A percentile compares a stretch with the other conserved stretches of the same genome.
Conservation (phyloP, 2,888 invertebrate genomes). For the Hydraecia micacea region DNA sequence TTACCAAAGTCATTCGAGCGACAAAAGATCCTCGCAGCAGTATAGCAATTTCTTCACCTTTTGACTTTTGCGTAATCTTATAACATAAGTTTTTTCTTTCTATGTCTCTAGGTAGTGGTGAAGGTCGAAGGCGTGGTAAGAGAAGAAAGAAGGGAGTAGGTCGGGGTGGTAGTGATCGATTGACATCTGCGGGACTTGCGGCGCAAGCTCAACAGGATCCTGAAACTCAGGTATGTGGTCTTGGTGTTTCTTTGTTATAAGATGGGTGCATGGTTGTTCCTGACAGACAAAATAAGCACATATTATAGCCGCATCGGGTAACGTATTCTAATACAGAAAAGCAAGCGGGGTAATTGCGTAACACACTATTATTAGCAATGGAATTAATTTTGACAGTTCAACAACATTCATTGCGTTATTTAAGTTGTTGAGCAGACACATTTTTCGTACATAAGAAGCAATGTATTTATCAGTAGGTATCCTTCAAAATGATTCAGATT, state of each 20-base stretch:
- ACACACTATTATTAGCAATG: too few species aligned
- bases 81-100: background rate
- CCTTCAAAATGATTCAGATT: too few species aligned
- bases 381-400: too few species aligned
- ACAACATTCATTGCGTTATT: too few species aligned
- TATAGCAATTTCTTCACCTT: background rate
- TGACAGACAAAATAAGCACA: background rate
- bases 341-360: too few species aligned
- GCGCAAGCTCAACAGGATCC: constrained; percentile 91
- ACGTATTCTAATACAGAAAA: background rate
- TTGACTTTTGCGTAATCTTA: background rate
- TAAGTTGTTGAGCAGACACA: too few species aligned
- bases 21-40: background rate
- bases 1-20: background rate
- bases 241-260: background rate
- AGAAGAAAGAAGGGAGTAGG: constrained; percentile 89
- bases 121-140: constrained; percentile 90
- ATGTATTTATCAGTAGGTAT: too few species aligned
- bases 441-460: too few species aligned
- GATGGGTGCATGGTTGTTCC: background rate
- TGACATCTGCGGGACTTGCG: constrained; percentile 87
- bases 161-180: constrained; percentile 85
- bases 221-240: constrained; percentile 91
- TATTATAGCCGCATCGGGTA: background rate
- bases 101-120: constrained; percentile 73